Percentiles rank a stretch among this genome's conserved stretches.
Evolutionary conservation across 1,140 invertebrate genomes (phyloP).

Genomic region (Penaeus vannamei): DNA sequence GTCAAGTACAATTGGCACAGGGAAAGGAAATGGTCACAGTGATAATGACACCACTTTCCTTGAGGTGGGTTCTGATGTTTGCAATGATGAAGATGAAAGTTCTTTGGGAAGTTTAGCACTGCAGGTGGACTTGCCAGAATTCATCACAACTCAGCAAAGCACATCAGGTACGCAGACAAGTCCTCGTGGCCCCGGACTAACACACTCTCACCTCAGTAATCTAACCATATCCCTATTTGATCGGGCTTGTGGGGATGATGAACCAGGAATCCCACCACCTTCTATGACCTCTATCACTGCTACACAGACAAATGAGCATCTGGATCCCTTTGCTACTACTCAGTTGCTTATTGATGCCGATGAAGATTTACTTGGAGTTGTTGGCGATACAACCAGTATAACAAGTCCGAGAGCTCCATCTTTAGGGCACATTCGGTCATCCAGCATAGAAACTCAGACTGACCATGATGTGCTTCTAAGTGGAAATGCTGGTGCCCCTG

Average conservation of each 20-base stretch:
- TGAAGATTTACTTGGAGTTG: slow-evolving; percentile 46
- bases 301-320: slow-evolving; percentile 50
- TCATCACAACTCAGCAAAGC: slow-evolving; percentile 52
- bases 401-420: slow-evolving; percentile 25
- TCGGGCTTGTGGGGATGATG: slow-evolving; percentile 59
- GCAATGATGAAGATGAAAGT: slow-evolving; percentile 35
- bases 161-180: slow-evolving; percentile 64
- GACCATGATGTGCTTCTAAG: slow-evolving; percentile 62
- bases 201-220: slow-evolving; percentile 43
- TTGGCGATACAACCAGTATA: background rate
- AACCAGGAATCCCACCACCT: slow-evolving; percentile 46
- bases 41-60: slow-evolving; percentile 25
- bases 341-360: slow-evolving; percentile 53
- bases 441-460: slow-evolving; percentile 65
- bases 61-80: slow-evolving; percentile 33
- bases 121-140: slow-evolving; percentile 52
- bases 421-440: slow-evolving; percentile 54
- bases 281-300: slow-evolving; percentile 50
- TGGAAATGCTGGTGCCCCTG: slow-evolving; percentile 54
- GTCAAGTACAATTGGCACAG: background rate
- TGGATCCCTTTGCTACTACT: slow-evolving; percentile 47
- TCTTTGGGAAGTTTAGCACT: slow-evolving; percentile 49
- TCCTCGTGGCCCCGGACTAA: slow-evolving; percentile 48
- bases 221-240: slow-evolving; percentile 57
- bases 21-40: slow-evolving; percentile 17